A percentile compares a stretch with the other conserved stretches of the same genome.
Conservation (phyloP, 2,888 invertebrate genomes). For the Andrena hattorfiana region DNA sequence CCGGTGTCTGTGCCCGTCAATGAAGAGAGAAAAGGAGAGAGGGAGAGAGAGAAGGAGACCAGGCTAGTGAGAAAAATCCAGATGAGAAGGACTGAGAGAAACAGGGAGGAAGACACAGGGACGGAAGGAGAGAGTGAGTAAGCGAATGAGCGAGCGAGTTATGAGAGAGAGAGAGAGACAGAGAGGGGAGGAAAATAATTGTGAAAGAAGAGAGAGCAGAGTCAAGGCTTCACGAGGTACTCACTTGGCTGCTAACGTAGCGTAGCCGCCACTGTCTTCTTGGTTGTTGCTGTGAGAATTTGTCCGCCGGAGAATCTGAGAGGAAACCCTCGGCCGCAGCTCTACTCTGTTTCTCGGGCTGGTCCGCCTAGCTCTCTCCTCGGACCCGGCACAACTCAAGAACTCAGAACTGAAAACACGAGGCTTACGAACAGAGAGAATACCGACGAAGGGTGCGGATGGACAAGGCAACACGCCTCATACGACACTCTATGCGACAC, state of each 20-base stretch:
- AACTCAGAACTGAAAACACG: conserved; percentile 47
- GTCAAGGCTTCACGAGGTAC: conserved; percentile 48
- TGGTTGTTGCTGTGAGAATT: conserved; percentile 34
- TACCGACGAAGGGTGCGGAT: background rate
- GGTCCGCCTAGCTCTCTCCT: background rate
- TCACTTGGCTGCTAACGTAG: conserved; percentile 64
- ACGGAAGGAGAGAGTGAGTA: too few species aligned
- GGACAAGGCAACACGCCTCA: conserved; percentile 41
- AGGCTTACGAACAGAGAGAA: background rate
- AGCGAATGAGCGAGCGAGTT: too few species aligned
- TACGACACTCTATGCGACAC: conserved; percentile 70
- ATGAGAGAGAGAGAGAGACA: background rate
- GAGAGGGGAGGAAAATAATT: background rate
- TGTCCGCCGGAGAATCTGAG: conserved; percentile 6
- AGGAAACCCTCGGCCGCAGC: background rate
- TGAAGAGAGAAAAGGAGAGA: conserved; percentile 6
- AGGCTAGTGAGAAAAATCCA: conserved; percentile 11
- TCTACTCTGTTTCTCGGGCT: background rate
- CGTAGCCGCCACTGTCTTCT: conserved; percentile 56
- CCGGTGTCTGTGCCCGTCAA: conserved; percentile 46
- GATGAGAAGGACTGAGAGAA: conserved; percentile 1
- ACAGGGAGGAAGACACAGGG: background rate
- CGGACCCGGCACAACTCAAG: conserved; percentile 23
- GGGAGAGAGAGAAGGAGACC: conserved; percentile 3
- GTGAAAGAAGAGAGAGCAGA: conserved; percentile 41